Base-by-base conservation (phyloP, 2,888 invertebrate species). In the Campopleginae sp. region DNA sequence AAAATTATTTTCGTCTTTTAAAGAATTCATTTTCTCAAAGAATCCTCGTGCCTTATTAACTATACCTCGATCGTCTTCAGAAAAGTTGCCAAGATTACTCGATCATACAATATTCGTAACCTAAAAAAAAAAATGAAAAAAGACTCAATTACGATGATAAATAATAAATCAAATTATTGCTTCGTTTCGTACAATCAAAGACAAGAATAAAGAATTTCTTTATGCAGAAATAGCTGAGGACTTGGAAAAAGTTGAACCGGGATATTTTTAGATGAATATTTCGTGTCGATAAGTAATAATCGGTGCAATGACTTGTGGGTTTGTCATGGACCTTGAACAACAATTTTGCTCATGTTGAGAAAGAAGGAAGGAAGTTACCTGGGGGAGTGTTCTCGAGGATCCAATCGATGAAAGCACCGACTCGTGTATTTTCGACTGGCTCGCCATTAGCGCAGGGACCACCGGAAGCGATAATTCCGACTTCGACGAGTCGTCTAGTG, bases 401-500 rank as follows among this genome's bases (percentile, higher is more conserved):
- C 96, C 96, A 96, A 58, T 94, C 81, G 0, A 96, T 86, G 82
- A 94, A 94, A 0, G 94, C 89, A 0, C 95, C 94, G 0, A 96
- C 94, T 31, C 95, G 93, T 0, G 95, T 95, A 91, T 95, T 95
- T 12, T 96, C 90, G 1, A 94, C 95, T 0, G 96, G 96, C 0
- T 48, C 70, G 0, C 86, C 83, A 0, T 93, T 89, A 0, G 94
- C 96, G 89, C 96, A 97, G 75, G 87, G 94, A 0, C 82, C 71
- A 6, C 96, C 96, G 86, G 87, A 94, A 78, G 95, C 95, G 80
- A 96, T 94, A n/a, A 96, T 89, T 1, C 95, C 96, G 0, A 95
- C 77, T 10, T 88, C 75, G 0, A 91, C 84, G 0, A 91, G 14
- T 70, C 90, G 88, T 27, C 87, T 88, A 1, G 90, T 90, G 0